Percentiles rank a stretch among this genome's conserved stretches.
These are phyloP conservation scores for Drosophila nebulosa DNA, from an alignment of 1,140 invertebrate species.

Conservation along the genomic window DNA sequence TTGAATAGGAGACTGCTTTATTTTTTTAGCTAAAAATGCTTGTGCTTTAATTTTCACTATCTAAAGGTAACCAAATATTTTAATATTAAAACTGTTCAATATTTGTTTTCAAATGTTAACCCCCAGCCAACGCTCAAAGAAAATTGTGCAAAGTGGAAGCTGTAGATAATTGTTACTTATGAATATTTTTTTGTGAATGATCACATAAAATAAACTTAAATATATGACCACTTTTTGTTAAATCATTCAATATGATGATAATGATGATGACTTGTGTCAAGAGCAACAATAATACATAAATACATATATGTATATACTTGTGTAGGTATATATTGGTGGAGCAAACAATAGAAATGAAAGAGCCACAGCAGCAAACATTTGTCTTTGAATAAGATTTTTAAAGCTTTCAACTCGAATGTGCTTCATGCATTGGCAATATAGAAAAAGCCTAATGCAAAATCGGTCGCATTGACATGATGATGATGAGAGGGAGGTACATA, in stretches of 20 bases:
- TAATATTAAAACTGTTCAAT: slow-evolving; percentile 32
- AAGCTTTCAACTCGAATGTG: not conserved
- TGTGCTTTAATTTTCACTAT: no score
- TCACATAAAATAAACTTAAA: not conserved
- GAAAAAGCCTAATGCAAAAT: not conserved
- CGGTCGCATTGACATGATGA: not conserved
- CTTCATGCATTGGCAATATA: not conserved
- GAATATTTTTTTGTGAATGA: not conserved
- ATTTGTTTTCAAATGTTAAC: slow-evolving; percentile 30
- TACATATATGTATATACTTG: not conserved
- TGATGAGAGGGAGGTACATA: not conserved
- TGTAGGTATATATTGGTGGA: not conserved
- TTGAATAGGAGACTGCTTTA: no score
- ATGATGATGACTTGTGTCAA: not conserved
- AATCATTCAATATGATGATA: not conserved
- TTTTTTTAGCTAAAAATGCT: not conserved
- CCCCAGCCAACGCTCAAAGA: slow-evolving; percentile 20
- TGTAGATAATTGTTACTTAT: slow-evolving; percentile 32
- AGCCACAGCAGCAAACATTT: not conserved
- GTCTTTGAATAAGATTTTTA: not conserved
- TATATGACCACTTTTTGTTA: not conserved
- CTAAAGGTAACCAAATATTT: not conserved
- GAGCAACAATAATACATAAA: not conserved
- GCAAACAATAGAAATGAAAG: not conserved
- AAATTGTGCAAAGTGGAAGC: slow-evolving; percentile 36